Conservation (phyloP, 2,113 vertebrate species). For the Salvator merianae region DNA sequence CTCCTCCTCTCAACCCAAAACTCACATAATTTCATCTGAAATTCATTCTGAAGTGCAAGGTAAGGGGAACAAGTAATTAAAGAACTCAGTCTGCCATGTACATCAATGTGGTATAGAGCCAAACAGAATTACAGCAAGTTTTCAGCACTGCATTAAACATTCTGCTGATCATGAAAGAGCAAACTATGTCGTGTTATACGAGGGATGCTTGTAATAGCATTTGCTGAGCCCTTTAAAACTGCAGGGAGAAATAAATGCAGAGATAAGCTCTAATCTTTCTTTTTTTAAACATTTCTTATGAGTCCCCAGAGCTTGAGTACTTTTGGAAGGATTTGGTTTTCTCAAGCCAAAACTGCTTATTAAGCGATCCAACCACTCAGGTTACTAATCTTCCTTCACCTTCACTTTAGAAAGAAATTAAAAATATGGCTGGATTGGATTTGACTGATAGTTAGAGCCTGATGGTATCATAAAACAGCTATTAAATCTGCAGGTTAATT, state of each 20-base stretch:
- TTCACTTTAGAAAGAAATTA: constrained; percentile 1
- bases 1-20: no score
- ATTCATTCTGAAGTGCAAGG: no score
- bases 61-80: no score
- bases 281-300: neutral
- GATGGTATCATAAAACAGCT: neutral
- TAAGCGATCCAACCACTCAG: neutral
- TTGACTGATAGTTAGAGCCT: neutral
- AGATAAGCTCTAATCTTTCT: neutral
- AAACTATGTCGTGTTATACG: no score
- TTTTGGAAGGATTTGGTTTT: neutral
- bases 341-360: neutral
- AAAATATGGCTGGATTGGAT: neutral
- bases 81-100: no score
- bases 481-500: constrained; percentile 4
- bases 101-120: no score
- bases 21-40: no score
- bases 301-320: neutral
- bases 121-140: no score
- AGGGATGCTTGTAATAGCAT: neutral
- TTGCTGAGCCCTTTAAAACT: accelerated
- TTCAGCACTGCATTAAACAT: no score
- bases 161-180: no score
- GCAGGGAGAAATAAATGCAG: neutral
- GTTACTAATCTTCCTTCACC: constrained; percentile 16